Percentiles rank a stretch among this genome's conserved stretches.
These are phyloP conservation scores for Diaperis boleti DNA, from an alignment of 2,888 invertebrate species.

Conservation along the genomic window DNA sequence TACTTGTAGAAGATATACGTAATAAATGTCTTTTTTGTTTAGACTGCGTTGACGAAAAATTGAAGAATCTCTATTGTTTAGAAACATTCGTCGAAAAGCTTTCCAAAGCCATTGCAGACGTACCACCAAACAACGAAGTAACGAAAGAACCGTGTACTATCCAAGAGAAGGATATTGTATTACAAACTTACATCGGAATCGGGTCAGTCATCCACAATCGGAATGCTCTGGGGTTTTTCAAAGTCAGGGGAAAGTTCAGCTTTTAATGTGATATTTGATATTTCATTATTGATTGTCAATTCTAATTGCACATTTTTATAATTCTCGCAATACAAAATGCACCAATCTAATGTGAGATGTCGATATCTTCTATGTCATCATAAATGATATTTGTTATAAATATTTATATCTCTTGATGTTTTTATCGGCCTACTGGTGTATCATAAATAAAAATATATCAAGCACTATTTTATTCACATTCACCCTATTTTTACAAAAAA, in stretches of 20 bases:
- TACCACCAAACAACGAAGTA: slow-evolving; percentile 60
- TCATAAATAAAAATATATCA: neutral
- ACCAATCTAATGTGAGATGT: slow-evolving; percentile 10
- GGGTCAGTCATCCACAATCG: slow-evolving; percentile 86
- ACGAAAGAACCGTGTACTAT: slow-evolving; percentile 68
- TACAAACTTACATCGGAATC: slow-evolving; percentile 85
- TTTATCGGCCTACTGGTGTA: slow-evolving; percentile 16
- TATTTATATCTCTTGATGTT: slow-evolving; percentile 12
- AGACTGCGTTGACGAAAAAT: slow-evolving; percentile 60
- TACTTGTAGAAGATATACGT: too few species aligned
- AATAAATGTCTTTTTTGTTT: too few species aligned
- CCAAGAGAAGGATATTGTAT: slow-evolving; percentile 77
- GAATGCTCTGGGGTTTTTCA: slow-evolving; percentile 86
- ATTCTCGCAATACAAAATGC: slow-evolving; percentile 29
- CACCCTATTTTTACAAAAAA: too few species aligned
- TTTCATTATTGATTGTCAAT: slow-evolving; percentile 17
- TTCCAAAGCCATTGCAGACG: slow-evolving; percentile 69
- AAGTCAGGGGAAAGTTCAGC: slow-evolving; percentile 87
- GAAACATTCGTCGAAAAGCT: slow-evolving; percentile 73
- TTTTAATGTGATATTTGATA: slow-evolving; percentile 68
- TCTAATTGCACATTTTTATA: slow-evolving; percentile 14
- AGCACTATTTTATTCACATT: too few species aligned
- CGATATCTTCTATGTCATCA: neutral
- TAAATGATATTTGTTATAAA: too few species aligned
- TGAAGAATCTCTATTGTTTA: slow-evolving; percentile 69